A percentile compares a stretch with the other conserved stretches of the same genome.
phyloP scores from a whole-genome alignment of 1,140 invertebrate species.

The Listronotus bonariensis region DNA sequence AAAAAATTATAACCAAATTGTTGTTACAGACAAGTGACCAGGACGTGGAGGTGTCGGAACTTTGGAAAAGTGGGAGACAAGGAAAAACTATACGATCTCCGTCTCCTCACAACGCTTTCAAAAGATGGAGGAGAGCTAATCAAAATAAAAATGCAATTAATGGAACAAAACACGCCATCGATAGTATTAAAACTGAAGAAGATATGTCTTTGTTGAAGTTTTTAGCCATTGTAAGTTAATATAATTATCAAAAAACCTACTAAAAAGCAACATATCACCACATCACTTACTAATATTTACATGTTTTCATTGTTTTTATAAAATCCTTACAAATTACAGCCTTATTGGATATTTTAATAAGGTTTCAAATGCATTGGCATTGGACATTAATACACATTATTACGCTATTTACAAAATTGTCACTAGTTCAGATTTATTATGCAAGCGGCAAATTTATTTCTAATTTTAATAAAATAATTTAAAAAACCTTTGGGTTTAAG shows the following conservation, averaged over 20 bases:
- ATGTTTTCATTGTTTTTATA: too few species aligned
- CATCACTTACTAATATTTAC: too few species aligned
- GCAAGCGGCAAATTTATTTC: too few species aligned
- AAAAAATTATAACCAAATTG: background rate
- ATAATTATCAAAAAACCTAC: background rate
- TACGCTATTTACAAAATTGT: too few species aligned
- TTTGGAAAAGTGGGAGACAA: conserved; percentile 47
- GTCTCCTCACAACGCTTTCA: conserved; percentile 50
- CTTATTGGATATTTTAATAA: too few species aligned
- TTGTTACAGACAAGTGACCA: conserved; percentile 53
- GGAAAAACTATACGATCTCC: conserved; percentile 39
- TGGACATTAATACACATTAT: too few species aligned
- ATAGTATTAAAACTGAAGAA: conserved; percentile 47
- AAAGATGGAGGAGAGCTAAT: conserved; percentile 49
- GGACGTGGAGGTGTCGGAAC: conserved; percentile 49
- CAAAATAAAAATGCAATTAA: conserved; percentile 41
- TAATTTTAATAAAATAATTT: too few species aligned
- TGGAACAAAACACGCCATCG: conserved; percentile 29
- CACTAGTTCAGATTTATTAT: too few species aligned
- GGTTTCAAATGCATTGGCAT: too few species aligned
- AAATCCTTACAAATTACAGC: too few species aligned
- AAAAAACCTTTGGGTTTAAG: too few species aligned
- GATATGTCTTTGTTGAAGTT: conserved; percentile 67
- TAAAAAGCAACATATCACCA: too few species aligned
- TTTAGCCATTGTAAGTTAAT: conserved; percentile 65